Base-by-base conservation (phyloP, 92 coral and sea anemone genomes). In the Chrysogorgia sp. region DNA sequence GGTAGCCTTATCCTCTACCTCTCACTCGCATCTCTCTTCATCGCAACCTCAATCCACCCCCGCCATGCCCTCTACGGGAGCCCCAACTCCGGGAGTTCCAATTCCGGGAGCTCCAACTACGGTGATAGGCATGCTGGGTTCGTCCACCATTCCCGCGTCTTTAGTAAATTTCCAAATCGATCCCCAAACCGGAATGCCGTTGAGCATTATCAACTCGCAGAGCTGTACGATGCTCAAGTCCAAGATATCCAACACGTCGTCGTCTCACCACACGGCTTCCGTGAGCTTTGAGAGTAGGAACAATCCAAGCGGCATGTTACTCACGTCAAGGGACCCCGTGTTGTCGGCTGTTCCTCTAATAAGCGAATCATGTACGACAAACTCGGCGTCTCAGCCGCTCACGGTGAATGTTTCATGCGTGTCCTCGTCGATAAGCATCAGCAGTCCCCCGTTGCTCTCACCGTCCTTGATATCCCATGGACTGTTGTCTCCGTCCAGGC, bases 401-500 rank as follows among this genome's bases (percentile, higher is more conserved):
- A 85, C 91, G 34, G 90, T 96, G 57, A 96, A 86, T 76, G 88
- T 96, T 4, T 75, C 74, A 9, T 65, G 78, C 6, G 76, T 85
- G 76, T 89, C 90, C 80, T 70, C 90, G 77, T 91, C 98, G 4
- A 92, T 92, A 22, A 89, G 78, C 56, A 76, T 86, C 45, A 88
- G 86, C 58, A 68, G 82, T 71, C 96, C 88, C 41, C 86, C 92
- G 6, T 77, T 92, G 31, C 82, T 92, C 56, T 92, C 99, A 3
- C 92, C 97, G 2, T 81, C 97, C 28, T 68, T 93, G 60, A 82
- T 94, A 68, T 88, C 94, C 21, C 71, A 89, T 21, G 88, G 83
- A 53, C 83, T 88, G 37, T 63, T 87, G 66, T 94, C 98, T 0
- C 98, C 99, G 30, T 77, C 93, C 29, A 83, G 90, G 49, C 86